Percentiles rank a stretch among this genome's conserved stretches.
phyloP scores from a whole-genome alignment of 2,113 vertebrate genomes.

The Micronycteris hirsuta region DNA sequence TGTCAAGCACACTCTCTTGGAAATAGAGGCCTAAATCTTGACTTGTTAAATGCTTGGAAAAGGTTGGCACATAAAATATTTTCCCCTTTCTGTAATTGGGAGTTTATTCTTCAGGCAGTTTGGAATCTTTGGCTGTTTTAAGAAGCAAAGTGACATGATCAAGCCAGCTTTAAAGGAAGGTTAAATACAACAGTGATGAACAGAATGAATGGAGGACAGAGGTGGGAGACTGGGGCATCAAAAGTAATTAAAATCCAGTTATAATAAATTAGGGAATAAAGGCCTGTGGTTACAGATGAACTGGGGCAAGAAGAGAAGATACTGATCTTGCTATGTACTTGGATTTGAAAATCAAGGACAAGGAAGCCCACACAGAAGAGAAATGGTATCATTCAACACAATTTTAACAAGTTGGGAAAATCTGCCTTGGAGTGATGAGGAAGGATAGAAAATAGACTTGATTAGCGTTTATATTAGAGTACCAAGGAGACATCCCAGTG shows the following conservation, averaged over 20 bases:
- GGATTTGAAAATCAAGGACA: neutral
- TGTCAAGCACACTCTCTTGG: slow-evolving; percentile 9
- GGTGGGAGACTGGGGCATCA: neutral
- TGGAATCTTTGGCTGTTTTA: neutral
- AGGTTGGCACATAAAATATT: neutral
- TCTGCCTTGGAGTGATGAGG: neutral
- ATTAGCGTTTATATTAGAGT: neutral
- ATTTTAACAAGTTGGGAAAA: neutral
- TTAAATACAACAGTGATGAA: neutral
- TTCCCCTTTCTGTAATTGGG: neutral
- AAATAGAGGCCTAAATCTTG: neutral
- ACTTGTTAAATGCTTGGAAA: neutral
- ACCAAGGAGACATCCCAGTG: neutral
- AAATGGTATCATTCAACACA: neutral
- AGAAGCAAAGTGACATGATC: neutral
- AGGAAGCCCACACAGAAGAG: neutral
- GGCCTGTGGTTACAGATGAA: neutral
- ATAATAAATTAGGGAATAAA: neutral
- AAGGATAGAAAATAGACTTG: neutral
- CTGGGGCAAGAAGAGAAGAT: neutral
- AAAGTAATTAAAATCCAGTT: neutral
- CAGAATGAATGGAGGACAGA: neutral
- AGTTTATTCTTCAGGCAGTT: neutral
- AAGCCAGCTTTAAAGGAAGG: neutral
- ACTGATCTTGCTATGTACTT: neutral